Evolutionary conservation across 1,140 invertebrate species (phyloP).

Genomic region (Neuroterus valhalla): DNA sequence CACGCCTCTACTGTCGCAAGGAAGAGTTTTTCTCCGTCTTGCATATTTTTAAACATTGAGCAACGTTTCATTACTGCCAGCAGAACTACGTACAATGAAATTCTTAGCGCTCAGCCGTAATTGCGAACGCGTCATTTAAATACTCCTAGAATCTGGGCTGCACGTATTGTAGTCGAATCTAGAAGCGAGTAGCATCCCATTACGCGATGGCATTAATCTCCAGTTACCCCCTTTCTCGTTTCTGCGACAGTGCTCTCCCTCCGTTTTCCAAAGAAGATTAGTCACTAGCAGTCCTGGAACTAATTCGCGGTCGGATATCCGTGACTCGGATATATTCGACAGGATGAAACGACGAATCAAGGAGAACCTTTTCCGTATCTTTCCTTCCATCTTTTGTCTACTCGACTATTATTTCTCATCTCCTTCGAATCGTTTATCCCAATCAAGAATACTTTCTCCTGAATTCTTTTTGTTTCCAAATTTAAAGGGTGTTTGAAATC

Average conservation of each 20-base stretch:
- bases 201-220: slow-evolving; percentile 23
- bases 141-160: slow-evolving; percentile 25
- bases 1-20: neutral
- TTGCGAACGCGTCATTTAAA: slow-evolving; percentile 23
- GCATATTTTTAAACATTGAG: slow-evolving; percentile 10
- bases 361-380: neutral
- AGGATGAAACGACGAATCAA: slow-evolving; percentile 45
- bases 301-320: slow-evolving; percentile 53
- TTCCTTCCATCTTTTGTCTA: neutral
- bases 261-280: slow-evolving; percentile 53
- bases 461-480: neutral
- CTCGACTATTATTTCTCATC: neutral
- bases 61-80: slow-evolving; percentile 17
- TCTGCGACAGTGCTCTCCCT: slow-evolving; percentile 30
- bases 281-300: slow-evolving; percentile 46
- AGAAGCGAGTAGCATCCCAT: slow-evolving; percentile 29
- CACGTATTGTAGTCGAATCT: slow-evolving; percentile 22
- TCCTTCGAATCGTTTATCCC: neutral
- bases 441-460: neutral
- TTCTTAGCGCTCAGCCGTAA: slow-evolving; percentile 12
- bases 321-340: slow-evolving; percentile 50
- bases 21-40: slow-evolving; percentile 10
- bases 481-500: too few relatives aligned
- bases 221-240: slow-evolving; percentile 10
- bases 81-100: slow-evolving; percentile 25